Percentiles rank a stretch among this genome's conserved stretches.
phyloP scores from a whole-genome alignment of 2,888 invertebrate species.

The Arctia plantaginis region DNA sequence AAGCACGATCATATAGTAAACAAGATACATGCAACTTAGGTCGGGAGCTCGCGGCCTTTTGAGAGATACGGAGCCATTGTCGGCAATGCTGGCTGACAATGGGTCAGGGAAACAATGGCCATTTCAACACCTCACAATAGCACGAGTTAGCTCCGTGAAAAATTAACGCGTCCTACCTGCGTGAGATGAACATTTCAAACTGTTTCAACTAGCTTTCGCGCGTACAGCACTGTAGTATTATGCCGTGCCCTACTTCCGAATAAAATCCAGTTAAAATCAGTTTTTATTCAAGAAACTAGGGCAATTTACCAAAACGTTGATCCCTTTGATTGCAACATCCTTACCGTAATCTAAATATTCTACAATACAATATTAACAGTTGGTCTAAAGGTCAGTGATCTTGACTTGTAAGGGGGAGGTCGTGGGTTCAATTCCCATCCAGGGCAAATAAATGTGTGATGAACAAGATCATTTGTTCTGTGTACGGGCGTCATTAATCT shows the following conservation, averaged over 20 bases:
- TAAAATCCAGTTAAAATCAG: too few species aligned
- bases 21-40: conserved; percentile 58
- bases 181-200: conserved; percentile 56
- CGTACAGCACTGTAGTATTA: conserved; percentile 13
- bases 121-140: conserved; percentile 75
- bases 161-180: conserved; percentile 72
- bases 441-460: not conserved
- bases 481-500: too few species aligned
- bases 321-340: not conserved
- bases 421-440: not conserved
- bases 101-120: conserved; percentile 72
- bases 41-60: conserved; percentile 70
- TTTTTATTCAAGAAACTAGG: not conserved
- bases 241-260: not conserved
- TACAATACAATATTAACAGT: too few species aligned
- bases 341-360: not conserved
- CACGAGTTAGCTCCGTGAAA: conserved; percentile 72
- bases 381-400: too few species aligned
- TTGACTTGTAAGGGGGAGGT: too few species aligned
- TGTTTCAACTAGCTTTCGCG: conserved; percentile 40
- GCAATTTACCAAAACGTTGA: not conserved
- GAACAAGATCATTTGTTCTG: not conserved
- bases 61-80: conserved; percentile 73
- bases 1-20: conserved; percentile 46
- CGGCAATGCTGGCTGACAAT: too few species aligned